Base-by-base conservation (phyloP, 1,140 invertebrate species). In the Macrosteles quadrilineatus region DNA sequence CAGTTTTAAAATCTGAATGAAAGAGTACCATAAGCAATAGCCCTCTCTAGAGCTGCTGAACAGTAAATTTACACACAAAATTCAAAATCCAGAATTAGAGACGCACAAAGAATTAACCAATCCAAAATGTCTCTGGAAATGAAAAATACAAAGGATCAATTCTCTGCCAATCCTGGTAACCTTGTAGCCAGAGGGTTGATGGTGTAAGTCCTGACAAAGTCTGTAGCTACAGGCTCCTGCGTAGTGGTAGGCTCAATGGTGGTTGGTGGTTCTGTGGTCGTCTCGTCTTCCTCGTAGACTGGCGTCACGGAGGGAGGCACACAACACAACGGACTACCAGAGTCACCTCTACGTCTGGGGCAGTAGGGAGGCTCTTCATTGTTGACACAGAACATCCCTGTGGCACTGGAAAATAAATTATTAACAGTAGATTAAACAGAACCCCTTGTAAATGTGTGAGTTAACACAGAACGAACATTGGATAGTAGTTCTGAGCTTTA, bases 291-390 rank as follows among this genome's bases (percentile, higher is more conserved):
- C n/a, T 21, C 40, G 32, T 19, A 43, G 1, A 36, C 21, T 1
- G 32, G 32, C 0, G 45, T 55, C 17, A 47, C 57, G 68, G 50
- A 64, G 1, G 71, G 70, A 1, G 69, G 77, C 11, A 72, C 67
- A 72, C 90, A 91, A 76, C 90, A 91, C 67, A 88, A 83, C 9
- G 82, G 77, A 76, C 90, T 89, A 11, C 90, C 90, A 21, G 78
- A 80, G 12, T 84, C 78, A 2, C 76, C 76, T 14, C 78, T 76
- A 31, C 83, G 81, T 29, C 77, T 80, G 0, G 88, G 88, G 78
- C 90, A 91, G 79, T 88, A 91, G 0, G 89, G 90, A 2, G 87
- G 83, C 45, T 84, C 76, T 43, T 82, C 80, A 32, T 84, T 84
- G 30, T 83, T 83, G 6, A 88, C 72, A 72, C 90, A 91, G 75